Evolutionary conservation across 1,140 invertebrate genomes (phyloP).

Genomic region (Drosophila asahinai): DNA sequence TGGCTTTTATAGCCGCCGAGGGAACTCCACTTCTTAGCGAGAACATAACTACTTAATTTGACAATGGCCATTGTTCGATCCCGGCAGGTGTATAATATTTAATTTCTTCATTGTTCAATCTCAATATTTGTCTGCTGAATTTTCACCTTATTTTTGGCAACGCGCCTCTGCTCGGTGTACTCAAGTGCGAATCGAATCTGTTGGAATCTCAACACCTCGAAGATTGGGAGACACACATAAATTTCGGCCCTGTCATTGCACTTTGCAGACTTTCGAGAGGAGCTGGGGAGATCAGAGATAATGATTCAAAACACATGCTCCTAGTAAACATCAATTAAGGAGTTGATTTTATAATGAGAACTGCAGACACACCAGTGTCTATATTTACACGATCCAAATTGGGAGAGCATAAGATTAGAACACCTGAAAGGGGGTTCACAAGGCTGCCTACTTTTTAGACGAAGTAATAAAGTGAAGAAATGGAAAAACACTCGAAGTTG

Average conservation of each 20-base stretch:
- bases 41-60: not conserved
- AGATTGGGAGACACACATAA: not conserved
- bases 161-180: too few relatives aligned
- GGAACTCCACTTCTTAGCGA: conserved; percentile 4
- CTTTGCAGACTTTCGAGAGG: not conserved
- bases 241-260: not conserved
- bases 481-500: too few relatives aligned
- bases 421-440: not conserved
- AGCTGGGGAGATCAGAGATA: too few relatives aligned
- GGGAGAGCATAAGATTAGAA: not conserved
- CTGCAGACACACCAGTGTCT: not conserved
- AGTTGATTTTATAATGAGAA: not conserved
- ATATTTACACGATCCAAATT: not conserved
- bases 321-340: not conserved
- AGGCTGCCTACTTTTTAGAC: too few relatives aligned
- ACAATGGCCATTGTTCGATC: conserved; percentile 10
- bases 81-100: conserved; percentile 11
- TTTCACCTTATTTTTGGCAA: conserved; percentile 6
- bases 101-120: conserved; percentile 16
- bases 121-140: conserved; percentile 29
- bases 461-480: too few relatives aligned
- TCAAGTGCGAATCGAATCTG: not conserved
- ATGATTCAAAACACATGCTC: not conserved
- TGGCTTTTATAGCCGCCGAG: conserved; percentile 17
- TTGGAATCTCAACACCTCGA: not conserved